A percentile compares a stretch with the other conserved stretches of the same genome.
phyloP scores from a whole-genome alignment of 2,797 vertebrate species.

The Ispidina lecontei region DNA sequence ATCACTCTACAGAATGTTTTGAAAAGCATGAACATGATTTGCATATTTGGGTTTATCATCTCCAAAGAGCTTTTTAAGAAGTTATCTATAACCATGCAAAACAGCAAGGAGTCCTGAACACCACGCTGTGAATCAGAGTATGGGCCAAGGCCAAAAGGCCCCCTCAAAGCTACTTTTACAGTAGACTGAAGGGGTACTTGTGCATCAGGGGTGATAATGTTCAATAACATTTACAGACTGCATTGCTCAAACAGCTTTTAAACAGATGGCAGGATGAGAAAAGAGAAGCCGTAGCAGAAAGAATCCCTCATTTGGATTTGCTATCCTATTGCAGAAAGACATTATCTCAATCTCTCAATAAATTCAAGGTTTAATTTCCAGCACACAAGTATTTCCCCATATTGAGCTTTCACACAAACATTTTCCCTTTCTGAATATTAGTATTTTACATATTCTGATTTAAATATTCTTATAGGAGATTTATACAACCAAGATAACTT shows the following conservation, averaged over 20 bases:
- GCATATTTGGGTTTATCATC: not conserved
- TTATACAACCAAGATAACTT: not conserved
- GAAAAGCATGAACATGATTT: not conserved
- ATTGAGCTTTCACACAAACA: not conserved
- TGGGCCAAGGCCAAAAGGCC: not conserved
- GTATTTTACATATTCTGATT: not conserved
- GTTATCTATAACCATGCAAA: not conserved
- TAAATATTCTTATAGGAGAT: not conserved
- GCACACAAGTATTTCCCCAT: not conserved
- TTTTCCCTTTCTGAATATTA: not conserved
- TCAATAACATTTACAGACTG: not conserved
- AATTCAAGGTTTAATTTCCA: not conserved
- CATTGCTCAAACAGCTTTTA: not conserved
- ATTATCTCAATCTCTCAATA: not conserved
- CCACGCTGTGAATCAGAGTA: rapidly evolving
- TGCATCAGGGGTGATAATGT: not conserved
- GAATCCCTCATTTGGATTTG: not conserved
- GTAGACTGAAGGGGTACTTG: not conserved
- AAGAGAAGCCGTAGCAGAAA: not conserved
- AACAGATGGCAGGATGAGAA: not conserved
- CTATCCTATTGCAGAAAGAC: not conserved
- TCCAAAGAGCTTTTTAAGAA: not conserved
- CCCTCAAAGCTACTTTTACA: not conserved
- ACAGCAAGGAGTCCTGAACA: rapidly evolving
- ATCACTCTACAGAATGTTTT: not conserved